phyloP scores from a whole-genome alignment of 2,888 invertebrate species.

The Phragmatobia fuliginosa region DNA sequence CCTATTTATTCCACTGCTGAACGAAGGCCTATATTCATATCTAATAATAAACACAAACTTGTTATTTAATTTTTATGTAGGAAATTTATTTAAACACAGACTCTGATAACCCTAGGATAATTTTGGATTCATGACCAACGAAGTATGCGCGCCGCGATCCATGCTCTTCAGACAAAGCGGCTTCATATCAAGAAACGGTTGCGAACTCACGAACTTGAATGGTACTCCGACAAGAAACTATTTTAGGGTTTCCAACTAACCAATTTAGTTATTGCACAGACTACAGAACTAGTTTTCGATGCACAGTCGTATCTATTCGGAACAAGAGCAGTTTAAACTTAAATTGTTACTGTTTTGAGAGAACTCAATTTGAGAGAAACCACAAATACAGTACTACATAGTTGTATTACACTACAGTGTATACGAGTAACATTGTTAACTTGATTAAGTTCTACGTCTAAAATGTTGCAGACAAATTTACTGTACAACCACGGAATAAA shows the following conservation, averaged over 20 bases:
- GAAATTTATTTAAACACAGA: too few relatives aligned
- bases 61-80: too few relatives aligned
- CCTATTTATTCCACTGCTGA: too few relatives aligned
- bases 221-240: slow-evolving; percentile 20
- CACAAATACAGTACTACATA: background rate
- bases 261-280: slow-evolving; percentile 18
- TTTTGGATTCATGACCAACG: slow-evolving; percentile 32
- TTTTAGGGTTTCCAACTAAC: slow-evolving; percentile 11
- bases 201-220: slow-evolving; percentile 16
- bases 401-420: background rate
- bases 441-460: background rate
- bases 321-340: slow-evolving; percentile 6
- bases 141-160: slow-evolving; percentile 28
- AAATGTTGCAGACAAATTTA: background rate
- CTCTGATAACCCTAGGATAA: slow-evolving; percentile 20
- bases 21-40: too few relatives aligned
- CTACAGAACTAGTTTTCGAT: slow-evolving; percentile 10
- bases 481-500: background rate
- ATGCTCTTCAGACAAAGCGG: slow-evolving; percentile 31
- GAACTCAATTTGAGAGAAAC: slow-evolving; percentile 3
- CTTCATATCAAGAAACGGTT: slow-evolving; percentile 28
- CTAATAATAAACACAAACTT: too few relatives aligned
- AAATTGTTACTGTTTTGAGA: slow-evolving; percentile 4
- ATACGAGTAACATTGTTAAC: background rate
- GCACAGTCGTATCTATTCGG: slow-evolving; percentile 1